Base-by-base conservation (phyloP, 2,113 vertebrate genomes). In the Syngnathus scovelli region DNA sequence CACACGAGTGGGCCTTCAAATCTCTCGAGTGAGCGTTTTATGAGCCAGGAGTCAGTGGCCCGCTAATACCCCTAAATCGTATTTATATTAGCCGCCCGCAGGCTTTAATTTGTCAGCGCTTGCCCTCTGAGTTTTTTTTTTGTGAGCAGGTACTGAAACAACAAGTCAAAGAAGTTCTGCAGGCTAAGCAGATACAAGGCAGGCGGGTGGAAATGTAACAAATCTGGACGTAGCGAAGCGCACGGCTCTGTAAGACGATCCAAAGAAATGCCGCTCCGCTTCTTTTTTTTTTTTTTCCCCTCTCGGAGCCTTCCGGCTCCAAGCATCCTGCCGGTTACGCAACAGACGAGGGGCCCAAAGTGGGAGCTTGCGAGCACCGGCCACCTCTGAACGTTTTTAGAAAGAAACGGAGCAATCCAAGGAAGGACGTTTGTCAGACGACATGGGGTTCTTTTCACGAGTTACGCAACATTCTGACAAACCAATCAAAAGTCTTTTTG, bases 241-340 rank as follows among this genome's bases (percentile, higher is more conserved):
- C 76, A 64, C 58, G 44, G 10, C 16, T 48, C 72, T 71, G 59
- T n/a, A 76, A 79, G 54, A 66, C 12, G 48, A 82, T 70, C 74
- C 65, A 49, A 66, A 74, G 60, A 79, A 78, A 76, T 62, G 38
- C 70, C 55, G 71, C 59, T 71, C 68, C 69, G 64, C 76, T 72
- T 72, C 37, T 0, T 60, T 64, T 8, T 71, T 36, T 61, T 64
- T 33, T 44, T 33, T 48, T 6, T 6, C 46, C 5, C 46, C 46
- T 9, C 13, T 36, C 18, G 19, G 75, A 64, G 70, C 67, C 74
- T 68, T 73, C 60, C 6, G 58, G 67, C 75, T 75, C 77, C 51
- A 61, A 60, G 81, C 80, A 81, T 86, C 81, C 79, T 73, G 69
- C 70, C 76, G 80, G 72, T 89, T 88, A 87, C 83, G 80, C 80